Base-by-base conservation (phyloP, 2,888 invertebrate species). In the Athalia rosae region DNA sequence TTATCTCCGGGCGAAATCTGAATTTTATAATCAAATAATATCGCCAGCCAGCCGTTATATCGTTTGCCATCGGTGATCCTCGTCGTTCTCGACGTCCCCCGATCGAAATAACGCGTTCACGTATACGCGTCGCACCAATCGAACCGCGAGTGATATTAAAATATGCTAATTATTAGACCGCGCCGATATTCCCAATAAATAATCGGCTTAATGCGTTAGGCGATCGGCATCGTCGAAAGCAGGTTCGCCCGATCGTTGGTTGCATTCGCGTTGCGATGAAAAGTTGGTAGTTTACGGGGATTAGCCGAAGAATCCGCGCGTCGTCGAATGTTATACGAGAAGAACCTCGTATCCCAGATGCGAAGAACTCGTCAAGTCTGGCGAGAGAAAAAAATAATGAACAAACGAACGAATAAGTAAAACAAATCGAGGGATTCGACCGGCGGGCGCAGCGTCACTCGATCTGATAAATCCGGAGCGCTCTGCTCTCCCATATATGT, bases 161-260 rank as follows among this genome's bases (percentile, higher is more conserved):
- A 56, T 82, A 85, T 85, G 85, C 83, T 85, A 84, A 85, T 85
- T 82, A 83, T 78, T 80, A 67, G 59, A 77, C 80, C 83, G 80
- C 83, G 79, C 82, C 83, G 78, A 84, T 83, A 79, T 76, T 80
- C 79, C 79, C 82, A 79, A 84, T 84, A 83, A 84, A 85, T 84
- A 83, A 84, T 84, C 81, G 78, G 82, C 82, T 84, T 83, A 84
- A 84, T 80, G 81, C 74, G 79, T 79, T 78, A 67, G 80, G 53
- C 77, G 78, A 76, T 64, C 61, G 41, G 47, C 77, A 58, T 73
- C 63, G 61, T 61, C 73, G 71, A 43, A 43, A 50, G 56, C 66
- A 28, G 45, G n/a, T n/a, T 28, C 69, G 9, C 48, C 15, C n/a
- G n/a, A n/a, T n/a, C n/a, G n/a, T n/a, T 69, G 69, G 47, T 13